Evolutionary conservation across 2,797 vertebrate species (phyloP).

Genomic region (Ctenopoma multispine): DNA sequence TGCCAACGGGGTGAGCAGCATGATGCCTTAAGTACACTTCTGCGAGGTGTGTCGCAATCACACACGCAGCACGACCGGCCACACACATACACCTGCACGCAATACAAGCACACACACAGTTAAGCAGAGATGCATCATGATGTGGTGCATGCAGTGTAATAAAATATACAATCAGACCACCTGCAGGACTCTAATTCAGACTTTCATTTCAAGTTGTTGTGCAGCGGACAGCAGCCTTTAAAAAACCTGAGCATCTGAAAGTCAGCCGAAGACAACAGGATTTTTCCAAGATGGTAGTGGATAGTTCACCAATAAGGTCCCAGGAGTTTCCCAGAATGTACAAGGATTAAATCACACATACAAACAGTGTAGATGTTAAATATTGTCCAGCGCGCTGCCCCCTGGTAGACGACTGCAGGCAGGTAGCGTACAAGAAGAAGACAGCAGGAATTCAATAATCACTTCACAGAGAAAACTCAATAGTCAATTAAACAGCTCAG

Average conservation of each 20-base stretch:
- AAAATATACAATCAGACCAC: too few relatives aligned
- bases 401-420: conserved; percentile 20
- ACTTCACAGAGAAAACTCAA: conserved; percentile 63
- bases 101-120: conserved; percentile 10
- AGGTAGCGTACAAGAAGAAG: not conserved
- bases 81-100: conserved; percentile 27
- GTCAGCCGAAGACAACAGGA: too few relatives aligned
- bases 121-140: not conserved
- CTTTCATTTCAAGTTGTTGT: too few relatives aligned
- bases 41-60: conserved; percentile 44
- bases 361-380: conserved; percentile 12
- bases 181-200: too few relatives aligned
- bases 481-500: conserved; percentile 62
- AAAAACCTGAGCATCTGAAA: too few relatives aligned
- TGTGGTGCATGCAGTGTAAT: too few relatives aligned
- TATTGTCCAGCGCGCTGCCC: not conserved
- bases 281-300: too few relatives aligned
- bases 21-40: conserved; percentile 60
- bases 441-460: conserved; percentile 57
- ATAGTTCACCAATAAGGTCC: not conserved
- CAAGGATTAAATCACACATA: conserved; percentile 11
- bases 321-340: not conserved
- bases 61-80: conserved; percentile 37
- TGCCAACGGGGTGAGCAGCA: conserved; percentile 49
- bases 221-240: too few relatives aligned